Conservation (phyloP, 2,113 vertebrate genomes). For the Pituophis catenifer region DNA sequence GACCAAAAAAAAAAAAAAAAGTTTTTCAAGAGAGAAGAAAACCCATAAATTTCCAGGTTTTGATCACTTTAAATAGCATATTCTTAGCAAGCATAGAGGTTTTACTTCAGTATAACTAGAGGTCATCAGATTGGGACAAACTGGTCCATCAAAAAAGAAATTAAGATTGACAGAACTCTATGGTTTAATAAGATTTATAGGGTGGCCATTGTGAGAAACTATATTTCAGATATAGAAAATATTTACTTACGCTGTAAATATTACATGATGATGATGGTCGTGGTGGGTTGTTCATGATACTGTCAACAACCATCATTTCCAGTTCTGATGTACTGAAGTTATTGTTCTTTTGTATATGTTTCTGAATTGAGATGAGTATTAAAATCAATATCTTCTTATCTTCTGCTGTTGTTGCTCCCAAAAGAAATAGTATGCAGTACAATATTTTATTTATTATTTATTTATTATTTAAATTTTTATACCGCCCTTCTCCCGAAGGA, state of each 20-base stretch:
- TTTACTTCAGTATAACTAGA: background rate
- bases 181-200: background rate
- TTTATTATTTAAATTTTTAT: too few species aligned
- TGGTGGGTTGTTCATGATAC: background rate
- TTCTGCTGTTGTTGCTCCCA: background rate
- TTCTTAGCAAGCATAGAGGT: background rate
- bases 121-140: background rate
- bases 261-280: background rate
- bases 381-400: background rate
- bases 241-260: background rate
- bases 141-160: background rate
- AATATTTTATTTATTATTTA: background rate
- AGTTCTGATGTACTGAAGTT: background rate
- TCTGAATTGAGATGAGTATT: background rate
- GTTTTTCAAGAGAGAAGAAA: background rate
- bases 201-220: background rate
- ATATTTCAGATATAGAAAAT: background rate
- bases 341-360: background rate
- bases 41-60: background rate
- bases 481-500: too few species aligned
- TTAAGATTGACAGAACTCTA: background rate
- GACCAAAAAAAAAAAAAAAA: conserved; percentile 36
- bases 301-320: background rate
- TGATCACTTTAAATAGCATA: background rate
- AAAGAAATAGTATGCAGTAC: background rate